Evolutionary conservation across 2,888 invertebrate species (phyloP), one percentile per base, ranked within the genome.

Genomic region (Cheilosia impressa): DNA sequence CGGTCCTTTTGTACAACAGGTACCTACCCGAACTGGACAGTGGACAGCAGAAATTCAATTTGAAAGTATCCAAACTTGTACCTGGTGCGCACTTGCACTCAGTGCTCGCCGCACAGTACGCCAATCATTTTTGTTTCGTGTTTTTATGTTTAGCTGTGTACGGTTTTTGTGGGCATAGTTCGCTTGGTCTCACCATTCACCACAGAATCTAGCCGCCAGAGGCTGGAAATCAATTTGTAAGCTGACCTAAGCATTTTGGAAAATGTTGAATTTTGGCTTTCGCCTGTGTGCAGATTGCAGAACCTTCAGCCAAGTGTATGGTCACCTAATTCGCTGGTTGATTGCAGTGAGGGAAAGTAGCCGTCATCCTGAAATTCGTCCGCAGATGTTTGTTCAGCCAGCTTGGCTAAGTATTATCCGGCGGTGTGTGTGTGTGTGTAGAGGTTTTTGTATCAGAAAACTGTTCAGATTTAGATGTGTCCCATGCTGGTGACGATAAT

Each of bases 201-300:
- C 76, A 58, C 81, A 72, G 45, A 72, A 76, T 45, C 66, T 72
- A 71, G 71, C 81, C 81, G 71, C 81, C 81, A 60, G 50, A 63
- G 81, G 85, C 80, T 81, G 85, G 77, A 65, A 78, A 87, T 87
- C 87, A 87, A 87, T 87, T 87, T 81, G 82, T 87, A 87, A 87
- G 87, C 82, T 82, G 87, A 87, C 82, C 87, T 72, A 87, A 87
- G 87, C 87, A 82, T 78, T 85, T 87, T 68, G 45, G 62, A 45
- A 83, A 83, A 84, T 79, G 73, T 73, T 79, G 82, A 65, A 78
- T 73, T 73, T 82, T 81, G 81, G 76, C 76, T 66, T 72, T 52
- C 63, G 41, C 22, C 27, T 60, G 22, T 58, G 17, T 73, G 66
- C 31, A 31, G 31, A 31, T 31, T 57, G 34, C 22, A 71, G 62